A percentile compares a stretch with the other conserved stretches of the same genome.
These are phyloP conservation scores for Nudaria mundana DNA, from an alignment of 2,888 invertebrate genomes.

Conservation along the genomic window DNA sequence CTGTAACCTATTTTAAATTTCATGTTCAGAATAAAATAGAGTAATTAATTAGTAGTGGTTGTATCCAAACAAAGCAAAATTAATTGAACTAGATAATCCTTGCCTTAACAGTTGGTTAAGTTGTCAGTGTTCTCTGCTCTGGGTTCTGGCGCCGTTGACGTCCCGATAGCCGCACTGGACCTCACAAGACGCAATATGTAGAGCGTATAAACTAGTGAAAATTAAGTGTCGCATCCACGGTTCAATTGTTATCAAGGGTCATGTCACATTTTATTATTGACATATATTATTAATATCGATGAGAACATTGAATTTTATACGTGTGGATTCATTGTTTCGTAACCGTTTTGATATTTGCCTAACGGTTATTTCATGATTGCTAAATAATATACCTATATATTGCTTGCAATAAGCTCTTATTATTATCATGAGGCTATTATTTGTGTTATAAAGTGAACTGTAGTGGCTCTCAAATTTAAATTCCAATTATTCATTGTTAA, in stretches of 20 bases:
- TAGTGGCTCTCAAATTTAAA: not conserved
- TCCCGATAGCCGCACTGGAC: constrained; percentile 50
- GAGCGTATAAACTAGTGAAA: constrained; percentile 75
- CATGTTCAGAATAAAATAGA: not conserved
- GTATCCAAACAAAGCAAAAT: not conserved
- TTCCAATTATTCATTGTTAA: no score
- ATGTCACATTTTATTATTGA: constrained; percentile 73
- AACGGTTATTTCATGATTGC: constrained; percentile 21
- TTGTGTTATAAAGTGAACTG: constrained; percentile 17
- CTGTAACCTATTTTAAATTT: no score
- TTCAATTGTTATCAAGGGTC: constrained; percentile 70
- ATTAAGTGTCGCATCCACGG: constrained; percentile 71
- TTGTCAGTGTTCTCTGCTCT: constrained; percentile 41
- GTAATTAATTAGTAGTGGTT: not conserved
- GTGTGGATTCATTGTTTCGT: constrained; percentile 57
- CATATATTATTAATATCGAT: constrained; percentile 73
- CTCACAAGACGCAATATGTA: constrained; percentile 71
- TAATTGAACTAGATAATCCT: constrained; percentile 16
- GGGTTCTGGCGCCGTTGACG: constrained; percentile 55
- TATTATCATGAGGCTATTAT: constrained; percentile 27
- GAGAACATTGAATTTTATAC: constrained; percentile 70
- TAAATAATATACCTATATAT: constrained; percentile 18
- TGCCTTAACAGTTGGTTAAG: constrained; percentile 45
- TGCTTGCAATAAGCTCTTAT: constrained; percentile 23
- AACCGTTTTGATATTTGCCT: constrained; percentile 36